Evolutionary conservation across 1,140 invertebrate species (phyloP).

Genomic region (Planococcus citri): DNA sequence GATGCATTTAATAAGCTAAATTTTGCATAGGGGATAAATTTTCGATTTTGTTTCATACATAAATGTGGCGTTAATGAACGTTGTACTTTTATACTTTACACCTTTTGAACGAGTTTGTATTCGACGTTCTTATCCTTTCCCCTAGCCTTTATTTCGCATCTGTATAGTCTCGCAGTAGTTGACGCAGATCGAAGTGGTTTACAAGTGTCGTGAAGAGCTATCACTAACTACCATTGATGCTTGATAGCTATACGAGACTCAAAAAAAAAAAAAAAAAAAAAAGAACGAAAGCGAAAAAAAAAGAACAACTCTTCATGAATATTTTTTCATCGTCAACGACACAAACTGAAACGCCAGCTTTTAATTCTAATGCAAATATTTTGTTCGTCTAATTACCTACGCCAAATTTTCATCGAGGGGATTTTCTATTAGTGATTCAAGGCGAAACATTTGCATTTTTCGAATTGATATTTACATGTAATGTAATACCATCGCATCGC

Average conservation of each 20-base stretch:
- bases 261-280: neutral
- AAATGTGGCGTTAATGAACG: no score
- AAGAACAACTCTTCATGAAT: neutral
- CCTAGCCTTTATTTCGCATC: neutral
- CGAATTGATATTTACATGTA: no score
- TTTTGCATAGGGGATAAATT: no score
- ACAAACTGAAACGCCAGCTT: neutral
- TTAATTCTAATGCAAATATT: neutral
- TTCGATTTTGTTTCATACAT: no score
- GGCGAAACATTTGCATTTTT: no score
- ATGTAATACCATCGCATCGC: no score
- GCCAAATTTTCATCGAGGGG: neutral
- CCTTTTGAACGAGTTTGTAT: neutral
- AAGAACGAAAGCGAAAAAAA: no score
- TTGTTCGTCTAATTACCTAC: neutral
- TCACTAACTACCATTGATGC: no score
- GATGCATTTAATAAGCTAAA: no score
- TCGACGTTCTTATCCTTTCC: neutral
- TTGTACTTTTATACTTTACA: neutral
- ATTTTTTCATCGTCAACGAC: neutral
- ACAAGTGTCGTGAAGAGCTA: neutral
- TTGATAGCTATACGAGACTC: neutral
- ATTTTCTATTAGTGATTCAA: no score
- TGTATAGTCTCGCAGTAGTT: neutral
- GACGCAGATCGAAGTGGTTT: conserved; percentile 11